Conservation (phyloP, 2,888 invertebrate genomes). For the Sphinx pinastri region DNA sequence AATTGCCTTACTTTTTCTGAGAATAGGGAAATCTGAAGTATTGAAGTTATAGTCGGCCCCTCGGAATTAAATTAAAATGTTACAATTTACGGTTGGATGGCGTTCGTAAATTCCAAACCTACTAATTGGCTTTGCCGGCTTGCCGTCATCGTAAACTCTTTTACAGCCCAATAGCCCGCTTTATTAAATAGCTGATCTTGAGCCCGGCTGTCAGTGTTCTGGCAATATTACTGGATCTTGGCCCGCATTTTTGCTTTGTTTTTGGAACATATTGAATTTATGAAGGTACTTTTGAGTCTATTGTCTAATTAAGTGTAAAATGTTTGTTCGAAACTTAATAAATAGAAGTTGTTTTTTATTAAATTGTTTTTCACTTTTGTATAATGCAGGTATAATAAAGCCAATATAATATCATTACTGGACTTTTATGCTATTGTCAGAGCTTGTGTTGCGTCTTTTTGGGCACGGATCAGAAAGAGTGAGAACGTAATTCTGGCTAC, state of each 20-base stretch:
- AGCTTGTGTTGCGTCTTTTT: no score
- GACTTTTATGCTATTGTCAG: no score
- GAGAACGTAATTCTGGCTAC: no score
- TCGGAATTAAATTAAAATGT: slow-evolving; percentile 77
- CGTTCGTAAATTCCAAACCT: slow-evolving; percentile 70
- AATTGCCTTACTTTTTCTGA: slow-evolving; percentile 10
- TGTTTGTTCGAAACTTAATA: neutral
- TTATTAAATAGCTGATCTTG: slow-evolving; percentile 61
- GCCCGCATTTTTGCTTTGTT: slow-evolving; percentile 12
- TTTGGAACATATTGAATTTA: slow-evolving; percentile 7
- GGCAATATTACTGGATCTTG: slow-evolving; percentile 6
- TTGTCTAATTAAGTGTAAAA: slow-evolving; percentile 12
- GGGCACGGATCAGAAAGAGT: no score
- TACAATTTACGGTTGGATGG: slow-evolving; percentile 73
- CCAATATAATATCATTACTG: no score
- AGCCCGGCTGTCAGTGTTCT: slow-evolving; percentile 30
- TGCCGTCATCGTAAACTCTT: slow-evolving; percentile 72
- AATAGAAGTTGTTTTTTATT: neutral
- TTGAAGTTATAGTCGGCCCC: slow-evolving; percentile 45
- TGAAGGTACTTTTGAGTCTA: neutral
- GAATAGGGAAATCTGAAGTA: slow-evolving; percentile 32
- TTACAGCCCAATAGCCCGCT: slow-evolving; percentile 71
- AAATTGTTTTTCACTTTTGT: no score
- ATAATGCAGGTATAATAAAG: no score
- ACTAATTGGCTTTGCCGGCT: slow-evolving; percentile 76